These are phyloP conservation scores for Tricholauxania praeusta DNA, from an alignment of 2,888 invertebrate genomes.

Conservation along the genomic window DNA sequence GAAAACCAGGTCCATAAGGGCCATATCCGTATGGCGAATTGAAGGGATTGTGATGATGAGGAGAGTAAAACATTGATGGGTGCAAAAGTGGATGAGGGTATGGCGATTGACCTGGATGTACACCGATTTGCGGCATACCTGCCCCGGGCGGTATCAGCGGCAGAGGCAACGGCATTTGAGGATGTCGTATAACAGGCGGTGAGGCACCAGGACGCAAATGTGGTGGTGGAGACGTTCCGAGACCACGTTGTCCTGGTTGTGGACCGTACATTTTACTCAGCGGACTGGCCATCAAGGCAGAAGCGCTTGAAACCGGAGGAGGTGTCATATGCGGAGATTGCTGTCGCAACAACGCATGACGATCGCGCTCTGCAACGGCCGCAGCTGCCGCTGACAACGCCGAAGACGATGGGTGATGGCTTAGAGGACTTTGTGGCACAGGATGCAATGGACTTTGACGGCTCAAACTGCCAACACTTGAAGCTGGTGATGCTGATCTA, in stretches of 20 bases:
- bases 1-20: slow-evolving; percentile 69
- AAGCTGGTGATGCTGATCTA: slow-evolving; percentile 66
- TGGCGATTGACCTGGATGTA: slow-evolving; percentile 82
- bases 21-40: slow-evolving; percentile 73
- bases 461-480: slow-evolving; percentile 64
- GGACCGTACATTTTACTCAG: slow-evolving; percentile 69
- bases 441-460: slow-evolving; percentile 68
- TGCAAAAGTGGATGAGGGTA: slow-evolving; percentile 78
- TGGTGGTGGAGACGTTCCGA: slow-evolving; percentile 70
- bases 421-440: slow-evolving; percentile 66
- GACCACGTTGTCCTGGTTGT: slow-evolving; percentile 70
- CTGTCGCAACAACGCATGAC: slow-evolving; percentile 66
- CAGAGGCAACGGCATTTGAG: slow-evolving; percentile 68
- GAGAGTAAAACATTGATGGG: slow-evolving; percentile 78
- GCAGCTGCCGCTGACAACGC: slow-evolving; percentile 68
- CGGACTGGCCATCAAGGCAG: slow-evolving; percentile 67
- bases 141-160: slow-evolving; percentile 66
- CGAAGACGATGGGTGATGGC: slow-evolving; percentile 67
- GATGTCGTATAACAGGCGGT: slow-evolving; percentile 71
- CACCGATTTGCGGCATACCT: slow-evolving; percentile 68
- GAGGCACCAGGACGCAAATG: slow-evolving; percentile 69
- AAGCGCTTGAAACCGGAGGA: slow-evolving; percentile 68
- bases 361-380: slow-evolving; percentile 67
- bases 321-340: slow-evolving; percentile 69
- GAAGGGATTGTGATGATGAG: slow-evolving; percentile 75